These are phyloP conservation scores for Eleginops maclovinus DNA, from an alignment of 2,113 vertebrate genomes.

Conservation along the genomic window DNA sequence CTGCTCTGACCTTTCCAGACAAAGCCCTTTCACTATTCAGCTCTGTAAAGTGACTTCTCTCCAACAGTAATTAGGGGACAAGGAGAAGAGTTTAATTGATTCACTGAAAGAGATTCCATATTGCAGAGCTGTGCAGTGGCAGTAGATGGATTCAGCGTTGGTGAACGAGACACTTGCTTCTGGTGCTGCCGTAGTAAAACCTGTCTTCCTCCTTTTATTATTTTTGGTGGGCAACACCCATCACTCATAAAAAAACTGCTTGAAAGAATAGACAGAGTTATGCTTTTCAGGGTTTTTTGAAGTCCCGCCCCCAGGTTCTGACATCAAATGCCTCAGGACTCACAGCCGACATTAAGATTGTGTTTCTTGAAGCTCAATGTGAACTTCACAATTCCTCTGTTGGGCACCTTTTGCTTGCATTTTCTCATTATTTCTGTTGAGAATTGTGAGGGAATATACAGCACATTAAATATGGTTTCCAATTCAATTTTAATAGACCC, in stretches of 20 bases:
- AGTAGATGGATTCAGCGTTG: constrained; percentile 36
- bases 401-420: neutral
- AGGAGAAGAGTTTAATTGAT: constrained; percentile 43
- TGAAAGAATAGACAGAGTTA: constrained; percentile 2
- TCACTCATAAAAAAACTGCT: neutral
- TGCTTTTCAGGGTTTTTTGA: neutral
- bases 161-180: constrained; percentile 49
- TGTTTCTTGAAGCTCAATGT: neutral
- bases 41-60: constrained; percentile 43
- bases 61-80: constrained; percentile 47
- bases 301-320: neutral
- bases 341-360: neutral
- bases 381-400: neutral
- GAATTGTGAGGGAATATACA: too few species aligned
- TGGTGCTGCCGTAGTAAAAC: neutral
- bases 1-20: constrained; percentile 45
- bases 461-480: too few species aligned
- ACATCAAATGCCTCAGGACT: neutral
- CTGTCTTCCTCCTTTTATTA: constrained; percentile 3
- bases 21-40: constrained; percentile 44
- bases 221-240: constrained; percentile 18
- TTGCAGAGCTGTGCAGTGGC: constrained; percentile 36
- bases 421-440: neutral
- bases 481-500: too few species aligned
- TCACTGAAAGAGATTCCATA: constrained; percentile 49